A percentile compares a stretch with the other conserved stretches of the same genome.
Conservation (phyloP, 2,888 invertebrate species). For the Nomada fucata region DNA sequence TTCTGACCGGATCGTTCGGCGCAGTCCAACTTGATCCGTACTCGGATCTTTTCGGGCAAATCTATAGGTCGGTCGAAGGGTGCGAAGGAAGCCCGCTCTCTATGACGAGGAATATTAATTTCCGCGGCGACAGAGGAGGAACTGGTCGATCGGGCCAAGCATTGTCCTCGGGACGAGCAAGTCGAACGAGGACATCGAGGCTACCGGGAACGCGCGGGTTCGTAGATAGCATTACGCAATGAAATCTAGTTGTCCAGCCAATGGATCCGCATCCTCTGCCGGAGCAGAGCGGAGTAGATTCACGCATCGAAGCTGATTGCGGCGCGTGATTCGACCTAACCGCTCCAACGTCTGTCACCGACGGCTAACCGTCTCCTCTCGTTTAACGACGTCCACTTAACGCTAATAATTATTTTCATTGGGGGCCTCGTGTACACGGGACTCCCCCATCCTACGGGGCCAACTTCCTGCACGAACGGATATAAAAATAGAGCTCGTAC, state of each 20-base stretch:
- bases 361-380: slow-evolving; percentile 73
- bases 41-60: no score
- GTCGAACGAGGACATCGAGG: slow-evolving; percentile 48
- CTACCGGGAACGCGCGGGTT: slow-evolving; percentile 32
- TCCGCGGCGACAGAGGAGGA: slow-evolving; percentile 23
- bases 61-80: background rate
- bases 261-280: slow-evolving; percentile 83
- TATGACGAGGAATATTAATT: slow-evolving; percentile 1
- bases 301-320: slow-evolving; percentile 62
- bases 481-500: slow-evolving; percentile 83
- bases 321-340: slow-evolving; percentile 79
- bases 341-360: slow-evolving; percentile 74
- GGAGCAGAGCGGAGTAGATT: slow-evolving; percentile 62
- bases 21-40: background rate
- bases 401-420: slow-evolving; percentile 84
- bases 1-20: background rate
- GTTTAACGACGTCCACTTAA: slow-evolving; percentile 83
- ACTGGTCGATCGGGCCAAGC: slow-evolving; percentile 33
- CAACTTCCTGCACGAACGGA: slow-evolving; percentile 83
- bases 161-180: slow-evolving; percentile 57
- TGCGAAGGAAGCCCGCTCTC: background rate
- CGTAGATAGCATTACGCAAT: slow-evolving; percentile 79
- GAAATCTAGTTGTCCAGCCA: slow-evolving; percentile 82
- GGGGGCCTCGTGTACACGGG: slow-evolving; percentile 77
- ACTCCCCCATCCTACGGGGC: slow-evolving; percentile 78